A percentile compares a stretch with the other conserved stretches of the same genome.
Evolutionary conservation across 2,888 invertebrate species (phyloP).

Genomic region (Ectropis crepuscularia): DNA sequence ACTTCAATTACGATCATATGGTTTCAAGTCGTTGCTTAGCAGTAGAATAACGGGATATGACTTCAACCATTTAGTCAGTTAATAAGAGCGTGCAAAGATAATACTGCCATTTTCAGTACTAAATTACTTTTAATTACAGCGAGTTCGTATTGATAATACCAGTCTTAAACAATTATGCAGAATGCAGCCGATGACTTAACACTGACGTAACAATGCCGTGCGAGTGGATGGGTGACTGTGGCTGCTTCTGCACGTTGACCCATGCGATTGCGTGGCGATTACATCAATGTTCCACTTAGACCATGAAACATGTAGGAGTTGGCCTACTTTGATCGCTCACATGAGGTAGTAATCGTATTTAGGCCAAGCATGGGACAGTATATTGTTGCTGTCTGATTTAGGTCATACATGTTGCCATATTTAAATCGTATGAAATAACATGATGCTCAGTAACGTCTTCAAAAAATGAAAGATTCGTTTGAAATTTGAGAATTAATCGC

Average conservation of each 20-base stretch:
- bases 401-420: neutral
- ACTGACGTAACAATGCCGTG: slow-evolving; percentile 31
- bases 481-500: too few relatives aligned
- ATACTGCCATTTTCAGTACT: too few relatives aligned
- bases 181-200: slow-evolving; percentile 22
- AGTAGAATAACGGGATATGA: too few relatives aligned
- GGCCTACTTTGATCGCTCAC: neutral
- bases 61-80: too few relatives aligned
- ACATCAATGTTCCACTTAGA: slow-evolving; percentile 66
- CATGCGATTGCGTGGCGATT: slow-evolving; percentile 61
- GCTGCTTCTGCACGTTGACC: slow-evolving; percentile 45
- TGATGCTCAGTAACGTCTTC: neutral
- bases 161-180: slow-evolving; percentile 10
- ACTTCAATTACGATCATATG: too few relatives aligned
- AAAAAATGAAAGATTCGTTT: too few relatives aligned
- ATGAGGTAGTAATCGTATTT: neutral
- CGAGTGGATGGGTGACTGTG: slow-evolving; percentile 43
- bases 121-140: neutral
- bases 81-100: too few relatives aligned
- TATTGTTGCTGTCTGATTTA: neutral
- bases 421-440: neutral
- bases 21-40: too few relatives aligned
- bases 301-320: slow-evolving; percentile 10
- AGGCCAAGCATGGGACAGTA: neutral
- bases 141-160: slow-evolving; percentile 4